phyloP scores from a whole-genome alignment of 2,113 vertebrate species.

The Aegotheles bennettii region DNA sequence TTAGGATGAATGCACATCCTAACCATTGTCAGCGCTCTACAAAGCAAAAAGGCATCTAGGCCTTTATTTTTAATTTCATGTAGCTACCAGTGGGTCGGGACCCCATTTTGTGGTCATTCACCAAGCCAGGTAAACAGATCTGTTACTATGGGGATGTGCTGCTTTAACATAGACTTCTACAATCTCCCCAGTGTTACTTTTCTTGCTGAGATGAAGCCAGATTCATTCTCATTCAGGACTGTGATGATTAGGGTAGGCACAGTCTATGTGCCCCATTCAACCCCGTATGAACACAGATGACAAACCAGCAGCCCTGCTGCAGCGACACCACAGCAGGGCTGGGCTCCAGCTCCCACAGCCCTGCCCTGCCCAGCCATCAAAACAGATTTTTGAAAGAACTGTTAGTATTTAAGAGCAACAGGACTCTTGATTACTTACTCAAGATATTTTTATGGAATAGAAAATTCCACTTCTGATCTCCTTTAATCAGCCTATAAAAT shows the following conservation, averaged over 20 bases:
- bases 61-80: background rate
- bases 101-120: background rate
- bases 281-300: fast-evolving
- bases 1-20: background rate
- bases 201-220: background rate
- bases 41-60: background rate
- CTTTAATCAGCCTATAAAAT: background rate
- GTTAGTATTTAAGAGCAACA: background rate
- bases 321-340: fast-evolving
- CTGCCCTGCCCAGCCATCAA: background rate
- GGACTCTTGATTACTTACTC: background rate
- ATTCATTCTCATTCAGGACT: background rate
- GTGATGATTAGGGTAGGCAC: background rate
- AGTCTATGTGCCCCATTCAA: background rate
- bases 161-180: background rate
- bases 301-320: background rate
- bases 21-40: fast-evolving
- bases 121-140: background rate
- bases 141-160: background rate
- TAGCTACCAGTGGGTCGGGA: background rate
- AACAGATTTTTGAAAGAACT: background rate
- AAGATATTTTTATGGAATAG: background rate
- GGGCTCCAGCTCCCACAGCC: background rate
- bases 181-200: background rate
- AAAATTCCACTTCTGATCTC: background rate